phyloP scores from a whole-genome alignment of 2,113 vertebrate species.

The Prolemur simus region DNA sequence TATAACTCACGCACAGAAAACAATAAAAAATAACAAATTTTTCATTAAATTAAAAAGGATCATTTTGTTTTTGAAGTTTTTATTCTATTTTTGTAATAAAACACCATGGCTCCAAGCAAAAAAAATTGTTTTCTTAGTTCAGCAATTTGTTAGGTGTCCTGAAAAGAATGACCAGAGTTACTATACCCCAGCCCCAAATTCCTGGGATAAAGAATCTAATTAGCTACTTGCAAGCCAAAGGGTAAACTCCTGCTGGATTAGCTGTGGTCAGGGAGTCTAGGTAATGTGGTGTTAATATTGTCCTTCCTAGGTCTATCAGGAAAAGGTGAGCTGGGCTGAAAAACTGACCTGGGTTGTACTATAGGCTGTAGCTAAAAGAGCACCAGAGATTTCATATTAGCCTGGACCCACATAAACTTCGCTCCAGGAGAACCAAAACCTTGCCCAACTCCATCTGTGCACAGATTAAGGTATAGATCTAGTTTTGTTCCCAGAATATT shows the following conservation, averaged over 20 bases:
- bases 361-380: background rate
- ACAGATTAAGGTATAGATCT: background rate
- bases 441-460: background rate
- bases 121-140: no score
- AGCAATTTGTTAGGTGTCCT: background rate
- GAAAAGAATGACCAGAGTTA: slow-evolving; percentile 7
- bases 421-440: background rate
- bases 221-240: slow-evolving; percentile 8
- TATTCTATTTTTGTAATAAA: no score
- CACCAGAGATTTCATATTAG: background rate
- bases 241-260: slow-evolving; percentile 26
- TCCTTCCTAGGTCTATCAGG: background rate
- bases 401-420: background rate
- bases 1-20: no score
- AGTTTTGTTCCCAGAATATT: background rate
- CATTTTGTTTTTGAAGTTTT: no score
- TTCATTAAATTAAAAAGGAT: no score
- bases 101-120: no score
- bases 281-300: background rate
- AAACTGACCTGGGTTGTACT: slow-evolving; percentile 23
- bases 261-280: background rate
- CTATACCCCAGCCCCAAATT: slow-evolving; percentile 22
- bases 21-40: no score
- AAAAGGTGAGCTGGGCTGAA: background rate
- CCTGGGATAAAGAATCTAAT: slow-evolving; percentile 7